Evolutionary conservation across 1,140 invertebrate genomes (phyloP).

Genomic region (Araneus ventricosus): DNA sequence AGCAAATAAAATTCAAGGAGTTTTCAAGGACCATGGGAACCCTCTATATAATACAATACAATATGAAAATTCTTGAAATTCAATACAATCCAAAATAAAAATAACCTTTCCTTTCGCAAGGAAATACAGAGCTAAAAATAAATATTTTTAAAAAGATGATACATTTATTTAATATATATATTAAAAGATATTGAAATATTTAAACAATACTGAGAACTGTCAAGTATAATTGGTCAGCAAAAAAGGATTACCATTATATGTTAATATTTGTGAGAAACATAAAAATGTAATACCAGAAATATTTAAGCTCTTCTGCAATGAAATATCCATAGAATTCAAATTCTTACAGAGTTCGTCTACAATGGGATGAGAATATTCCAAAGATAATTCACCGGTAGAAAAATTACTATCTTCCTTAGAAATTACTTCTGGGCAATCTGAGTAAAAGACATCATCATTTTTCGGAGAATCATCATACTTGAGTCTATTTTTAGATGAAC

Average conservation of each 20-base stretch:
- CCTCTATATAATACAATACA: no score
- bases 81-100: no score
- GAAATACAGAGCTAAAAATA: no score
- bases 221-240: not conserved
- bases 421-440: not conserved
- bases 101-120: no score
- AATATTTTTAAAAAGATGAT: no score
- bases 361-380: not conserved
- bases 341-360: conserved; percentile 32
- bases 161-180: no score
- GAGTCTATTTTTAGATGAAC: conserved; percentile 17
- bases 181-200: no score
- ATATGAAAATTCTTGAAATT: no score
- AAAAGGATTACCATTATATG: no score
- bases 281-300: conserved; percentile 57
- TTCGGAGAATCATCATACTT: not conserved
- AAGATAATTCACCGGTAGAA: not conserved
- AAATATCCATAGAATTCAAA: conserved; percentile 32
- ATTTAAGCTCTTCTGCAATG: not conserved
- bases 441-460: conserved; percentile 19
- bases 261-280: not conserved
- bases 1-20: no score
- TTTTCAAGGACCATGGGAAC: no score
- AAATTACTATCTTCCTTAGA: not conserved
- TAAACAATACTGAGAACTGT: not conserved